phyloP scores from a whole-genome alignment of 64 coral and sea anemone species.

The Porites lutea region DNA sequence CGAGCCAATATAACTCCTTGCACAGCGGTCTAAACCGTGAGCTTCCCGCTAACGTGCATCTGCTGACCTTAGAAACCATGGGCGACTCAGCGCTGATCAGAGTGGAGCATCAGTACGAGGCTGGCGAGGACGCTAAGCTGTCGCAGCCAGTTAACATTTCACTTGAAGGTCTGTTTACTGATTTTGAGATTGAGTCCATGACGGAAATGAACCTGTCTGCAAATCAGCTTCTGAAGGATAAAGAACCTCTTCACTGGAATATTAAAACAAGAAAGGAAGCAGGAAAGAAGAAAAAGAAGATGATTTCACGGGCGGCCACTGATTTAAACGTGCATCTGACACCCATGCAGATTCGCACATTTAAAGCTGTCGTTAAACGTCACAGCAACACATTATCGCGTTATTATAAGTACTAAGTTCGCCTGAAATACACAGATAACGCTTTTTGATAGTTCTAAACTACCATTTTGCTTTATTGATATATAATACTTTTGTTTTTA shows the following conservation, averaged over 20 bases:
- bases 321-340: slow-evolving; percentile 46
- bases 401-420: no score
- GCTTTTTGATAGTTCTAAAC: no score
- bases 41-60: slow-evolving; percentile 85
- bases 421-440: no score
- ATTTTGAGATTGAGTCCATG: slow-evolving; percentile 76
- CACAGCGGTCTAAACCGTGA: slow-evolving; percentile 74
- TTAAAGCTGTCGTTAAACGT: slow-evolving; percentile 65
- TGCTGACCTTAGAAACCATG: slow-evolving; percentile 90
- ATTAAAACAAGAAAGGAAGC: slow-evolving; percentile 32
- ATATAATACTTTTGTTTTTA: no score
- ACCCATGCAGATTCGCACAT: slow-evolving; percentile 93
- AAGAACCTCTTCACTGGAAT: slow-evolving; percentile 78
- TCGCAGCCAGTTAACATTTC: slow-evolving; percentile 86
- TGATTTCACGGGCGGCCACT: not conserved
- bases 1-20: slow-evolving; percentile 63
- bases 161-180: slow-evolving; percentile 73
- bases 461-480: no score
- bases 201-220: slow-evolving; percentile 86
- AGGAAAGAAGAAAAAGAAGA: slow-evolving; percentile 3
- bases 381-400: not conserved
- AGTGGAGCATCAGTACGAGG: slow-evolving; percentile 94
- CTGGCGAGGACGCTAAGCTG: slow-evolving; percentile 79
- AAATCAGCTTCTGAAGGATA: slow-evolving; percentile 81
- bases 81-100: slow-evolving; percentile 71